Percentiles rank a stretch among this genome's conserved stretches.
Conservation (phyloP, 2,888 invertebrate genomes). For the Nomada ferruginata region DNA sequence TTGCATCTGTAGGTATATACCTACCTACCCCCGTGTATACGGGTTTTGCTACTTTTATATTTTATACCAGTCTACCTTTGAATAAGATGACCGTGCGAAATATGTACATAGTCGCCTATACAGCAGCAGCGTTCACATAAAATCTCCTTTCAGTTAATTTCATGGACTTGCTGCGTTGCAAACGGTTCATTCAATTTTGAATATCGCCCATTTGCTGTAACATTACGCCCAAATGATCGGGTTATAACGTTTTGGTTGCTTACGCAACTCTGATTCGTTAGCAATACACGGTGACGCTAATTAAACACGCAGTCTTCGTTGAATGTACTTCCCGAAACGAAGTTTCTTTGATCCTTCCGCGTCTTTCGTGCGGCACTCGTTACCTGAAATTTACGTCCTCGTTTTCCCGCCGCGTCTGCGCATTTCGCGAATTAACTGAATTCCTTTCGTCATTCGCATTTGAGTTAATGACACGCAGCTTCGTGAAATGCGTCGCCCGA, state of each 20-base stretch:
- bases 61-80: not conserved
- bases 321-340: constrained; percentile 10
- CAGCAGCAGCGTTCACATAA: not conserved
- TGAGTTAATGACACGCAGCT: constrained; percentile 15
- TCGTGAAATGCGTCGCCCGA: constrained; percentile 2
- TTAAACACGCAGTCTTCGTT: not conserved
- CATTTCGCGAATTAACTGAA: constrained; percentile 30
- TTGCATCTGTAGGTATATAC: constrained; percentile 27
- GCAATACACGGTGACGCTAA: not conserved
- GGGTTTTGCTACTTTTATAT: constrained; percentile 31
- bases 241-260: not conserved
- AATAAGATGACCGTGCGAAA: constrained; percentile 33
- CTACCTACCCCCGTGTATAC: constrained; percentile 6
- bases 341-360: constrained; percentile 35
- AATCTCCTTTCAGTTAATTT: not conserved
- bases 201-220: not conserved
- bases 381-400: constrained; percentile 33
- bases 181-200: not conserved
- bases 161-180: not conserved
- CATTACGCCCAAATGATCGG: not conserved
- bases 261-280: not conserved
- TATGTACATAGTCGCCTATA: not conserved
- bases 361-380: not conserved
- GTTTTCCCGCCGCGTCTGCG: not conserved
- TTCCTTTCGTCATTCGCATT: constrained; percentile 3